Base-by-base conservation (phyloP, 2,888 invertebrate species). In the Calameuta filiformis region DNA sequence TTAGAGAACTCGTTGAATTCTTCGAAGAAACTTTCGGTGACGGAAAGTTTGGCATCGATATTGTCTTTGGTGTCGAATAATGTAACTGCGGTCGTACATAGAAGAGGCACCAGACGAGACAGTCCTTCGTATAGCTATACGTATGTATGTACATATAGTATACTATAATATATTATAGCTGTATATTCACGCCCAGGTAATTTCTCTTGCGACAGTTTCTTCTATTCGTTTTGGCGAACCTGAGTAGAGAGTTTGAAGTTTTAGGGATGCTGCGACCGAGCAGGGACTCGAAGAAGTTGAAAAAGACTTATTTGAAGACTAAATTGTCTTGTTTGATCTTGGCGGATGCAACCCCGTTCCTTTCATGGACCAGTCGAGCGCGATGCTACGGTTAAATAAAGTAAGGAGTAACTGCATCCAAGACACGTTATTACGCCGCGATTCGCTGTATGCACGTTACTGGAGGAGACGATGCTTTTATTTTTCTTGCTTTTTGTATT, bases 281-380 rank as follows among this genome's bases (percentile, higher is more conserved):
- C 40, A 40, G 4, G 15, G 15, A 15, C 69, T 30, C 0, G 74
- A 74, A 78, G 81, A 75, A 73, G 35, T 75, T 73, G 79, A 75
- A 73, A 77, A 75, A 79, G 82, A 81, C 87, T 33, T 88, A 85
- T 88, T 88, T 85, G 86, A 83, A 83, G 86, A 86, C 84, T 85
- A 88, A 89, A 89, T 88, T 85, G 86, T 87, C 83, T 83, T 84
- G 85, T 89, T 88, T 88, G 87, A 87, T 87, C 87, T 86, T 83
- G 82, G 78, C 15, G 40, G 4, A 77, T 80, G 69, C 74, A 73
- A 75, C 79, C 37, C 37, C 69, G 69, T 12, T 69, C 30, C 69
- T 33, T 69, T 69, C 30, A 30, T 12, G 69, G 69, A 3, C 33
- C 69, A 33, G 23, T 15, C 34, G 34, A 76, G 76, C 12, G 76